Percentiles rank a stretch among this genome's conserved stretches.
Conservation (phyloP, 2,113 vertebrate genomes). For the Petaurus breviceps region DNA sequence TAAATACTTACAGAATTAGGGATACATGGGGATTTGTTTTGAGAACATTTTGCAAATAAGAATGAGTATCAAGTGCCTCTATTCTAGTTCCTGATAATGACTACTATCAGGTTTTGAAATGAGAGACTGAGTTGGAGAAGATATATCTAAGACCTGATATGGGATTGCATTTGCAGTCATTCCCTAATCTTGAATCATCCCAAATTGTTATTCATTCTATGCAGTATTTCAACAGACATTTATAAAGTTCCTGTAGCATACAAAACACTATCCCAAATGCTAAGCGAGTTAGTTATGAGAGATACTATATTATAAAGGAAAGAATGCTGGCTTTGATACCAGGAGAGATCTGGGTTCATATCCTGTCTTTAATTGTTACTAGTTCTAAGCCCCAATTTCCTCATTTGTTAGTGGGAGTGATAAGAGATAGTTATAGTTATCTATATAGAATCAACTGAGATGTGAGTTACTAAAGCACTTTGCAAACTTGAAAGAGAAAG, state of each 20-base stretch:
- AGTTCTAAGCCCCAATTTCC: not conserved
- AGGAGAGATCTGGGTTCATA: not conserved
- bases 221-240: not conserved
- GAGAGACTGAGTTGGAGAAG: not conserved
- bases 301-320: not conserved
- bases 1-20: not conserved
- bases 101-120: not conserved
- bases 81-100: not conserved
- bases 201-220: not conserved
- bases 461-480: not conserved
- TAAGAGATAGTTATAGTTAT: not conserved
- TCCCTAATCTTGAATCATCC: accelerated
- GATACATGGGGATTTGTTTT: not conserved
- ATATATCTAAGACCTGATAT: too few relatives aligned
- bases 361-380: not conserved
- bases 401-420: not conserved
- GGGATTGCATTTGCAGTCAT: accelerated
- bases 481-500: not conserved
- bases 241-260: not conserved
- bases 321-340: not conserved
- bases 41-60: not conserved
- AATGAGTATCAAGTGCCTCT: accelerated
- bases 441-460: not conserved
- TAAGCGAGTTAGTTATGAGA: not conserved
- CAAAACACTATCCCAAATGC: not conserved